phyloP scores from a whole-genome alignment of 2,888 invertebrate species.

The Eilema caniola region DNA sequence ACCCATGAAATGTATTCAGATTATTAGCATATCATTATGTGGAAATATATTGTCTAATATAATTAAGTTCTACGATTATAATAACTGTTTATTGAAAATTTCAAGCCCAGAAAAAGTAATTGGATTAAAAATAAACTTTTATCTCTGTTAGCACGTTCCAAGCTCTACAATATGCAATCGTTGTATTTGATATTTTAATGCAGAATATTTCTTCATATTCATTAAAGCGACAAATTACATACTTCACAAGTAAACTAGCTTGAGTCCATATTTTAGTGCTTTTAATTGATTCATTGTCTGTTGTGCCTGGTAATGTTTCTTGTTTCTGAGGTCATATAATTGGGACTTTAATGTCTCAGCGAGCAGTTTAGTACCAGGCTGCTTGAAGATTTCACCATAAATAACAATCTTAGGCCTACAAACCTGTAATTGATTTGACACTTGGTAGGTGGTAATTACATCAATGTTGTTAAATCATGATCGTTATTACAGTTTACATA shows the following conservation, averaged over 20 bases:
- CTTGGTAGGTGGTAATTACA: neutral
- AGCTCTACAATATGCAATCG: slow-evolving; percentile 52
- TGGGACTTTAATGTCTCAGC: neutral
- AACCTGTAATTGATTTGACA: neutral
- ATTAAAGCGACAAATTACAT: neutral
- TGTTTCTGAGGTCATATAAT: neutral
- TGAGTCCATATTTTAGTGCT: neutral
- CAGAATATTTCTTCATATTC: neutral
- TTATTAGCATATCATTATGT: slow-evolving; percentile 4
- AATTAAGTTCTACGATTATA: neutral
- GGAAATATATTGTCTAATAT: neutral
- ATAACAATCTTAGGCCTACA: neutral
- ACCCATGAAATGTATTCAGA: neutral
- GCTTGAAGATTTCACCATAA: neutral
- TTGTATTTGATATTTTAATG: neutral
- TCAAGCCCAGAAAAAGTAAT: neutral
- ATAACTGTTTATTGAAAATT: neutral
- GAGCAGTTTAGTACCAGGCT: neutral
- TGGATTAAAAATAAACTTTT: slow-evolving; percentile 7
- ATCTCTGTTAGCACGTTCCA: slow-evolving; percentile 49
- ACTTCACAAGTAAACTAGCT: neutral
- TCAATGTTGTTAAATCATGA: neutral
- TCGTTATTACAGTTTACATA: too few species aligned
- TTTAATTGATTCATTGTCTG: too few species aligned
- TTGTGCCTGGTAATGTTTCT: neutral